A percentile compares a stretch with the other conserved stretches of the same genome.
Evolutionary conservation across 2,113 vertebrate genomes (phyloP).

Genomic region (Odocoileus virginianus): DNA sequence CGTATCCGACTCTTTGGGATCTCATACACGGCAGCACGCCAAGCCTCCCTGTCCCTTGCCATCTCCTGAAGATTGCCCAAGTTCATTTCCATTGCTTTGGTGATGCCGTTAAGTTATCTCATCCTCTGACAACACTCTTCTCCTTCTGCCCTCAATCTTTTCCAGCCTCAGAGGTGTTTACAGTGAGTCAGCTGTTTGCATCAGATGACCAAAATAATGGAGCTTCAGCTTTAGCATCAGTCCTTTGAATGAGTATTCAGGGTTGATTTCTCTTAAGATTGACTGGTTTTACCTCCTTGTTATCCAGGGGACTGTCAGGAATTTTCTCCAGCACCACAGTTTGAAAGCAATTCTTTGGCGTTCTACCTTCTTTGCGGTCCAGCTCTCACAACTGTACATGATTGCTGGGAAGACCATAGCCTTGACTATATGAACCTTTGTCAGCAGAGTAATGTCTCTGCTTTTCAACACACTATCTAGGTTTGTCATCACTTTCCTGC

Average conservation of each 20-base stretch:
- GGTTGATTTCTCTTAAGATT: background rate
- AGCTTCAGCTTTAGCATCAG: background rate
- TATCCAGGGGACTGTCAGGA: background rate
- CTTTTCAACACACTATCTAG: background rate
- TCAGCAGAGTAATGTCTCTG: background rate
- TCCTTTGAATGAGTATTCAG: background rate
- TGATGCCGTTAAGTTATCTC: background rate
- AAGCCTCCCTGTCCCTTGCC: background rate
- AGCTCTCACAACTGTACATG: background rate
- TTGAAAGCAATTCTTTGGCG: accelerated
- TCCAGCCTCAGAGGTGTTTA: background rate
- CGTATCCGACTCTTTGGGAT: accelerated
- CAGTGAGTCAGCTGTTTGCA: background rate
- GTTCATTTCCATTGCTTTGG: background rate
- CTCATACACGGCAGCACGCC: background rate
- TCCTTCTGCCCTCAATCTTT: background rate
- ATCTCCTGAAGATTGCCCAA: background rate
- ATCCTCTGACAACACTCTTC: background rate
- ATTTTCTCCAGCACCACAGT: background rate
- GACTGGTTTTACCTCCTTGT: background rate
- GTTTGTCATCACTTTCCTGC: background rate
- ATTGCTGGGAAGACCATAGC: background rate
- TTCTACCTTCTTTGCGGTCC: background rate
- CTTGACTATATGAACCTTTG: background rate
- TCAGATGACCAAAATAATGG: background rate